Conservation (phyloP, 2,113 vertebrate species). For the Centropristis striata region DNA sequence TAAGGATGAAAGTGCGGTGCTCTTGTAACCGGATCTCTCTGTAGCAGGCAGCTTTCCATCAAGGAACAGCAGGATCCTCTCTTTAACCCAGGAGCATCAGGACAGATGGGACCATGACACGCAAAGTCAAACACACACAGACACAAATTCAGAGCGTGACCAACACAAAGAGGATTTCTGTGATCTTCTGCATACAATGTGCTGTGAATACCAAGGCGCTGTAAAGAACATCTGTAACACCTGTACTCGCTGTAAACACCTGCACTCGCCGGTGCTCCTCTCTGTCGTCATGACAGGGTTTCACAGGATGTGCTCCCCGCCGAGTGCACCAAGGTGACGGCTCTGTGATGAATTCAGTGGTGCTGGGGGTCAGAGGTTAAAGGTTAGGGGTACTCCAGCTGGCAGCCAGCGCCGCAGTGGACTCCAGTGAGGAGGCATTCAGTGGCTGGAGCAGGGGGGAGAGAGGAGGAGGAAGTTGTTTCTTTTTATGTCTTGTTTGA, state of each 20-base stretch:
- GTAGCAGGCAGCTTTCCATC: conserved; percentile 84
- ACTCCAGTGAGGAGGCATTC: conserved; percentile 82
- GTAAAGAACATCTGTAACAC: conserved; percentile 61
- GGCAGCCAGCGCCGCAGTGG: conserved; percentile 80
- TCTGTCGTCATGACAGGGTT: conserved; percentile 29
- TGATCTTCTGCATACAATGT: not conserved
- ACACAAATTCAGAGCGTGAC: conserved; percentile 37
- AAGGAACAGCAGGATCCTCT: conserved; percentile 85
- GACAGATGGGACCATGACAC: conserved; percentile 83
- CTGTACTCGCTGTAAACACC: conserved; percentile 61
- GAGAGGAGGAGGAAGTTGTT: conserved; percentile 37
- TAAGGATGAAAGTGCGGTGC: conserved; percentile 86
- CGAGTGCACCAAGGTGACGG: conserved; percentile 44
- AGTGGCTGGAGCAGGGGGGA: conserved; percentile 64
- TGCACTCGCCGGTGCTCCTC: conserved; percentile 16
- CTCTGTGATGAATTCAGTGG: conserved; percentile 69
- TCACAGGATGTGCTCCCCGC: conserved; percentile 55
- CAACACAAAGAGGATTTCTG: conserved; percentile 7
- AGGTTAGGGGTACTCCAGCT: conserved; percentile 86
- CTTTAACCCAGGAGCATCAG: conserved; percentile 80
- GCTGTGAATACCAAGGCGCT: not conserved
- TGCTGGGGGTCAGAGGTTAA: conserved; percentile 70
- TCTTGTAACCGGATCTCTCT: conserved; percentile 86
- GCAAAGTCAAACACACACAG: conserved; percentile 68
- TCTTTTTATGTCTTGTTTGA: conserved; percentile 55